Evolutionary conservation across 2,113 vertebrate genomes (phyloP), one percentile per base, ranked within the genome.

Genomic region (Melanotaenia duboulayi): DNA sequence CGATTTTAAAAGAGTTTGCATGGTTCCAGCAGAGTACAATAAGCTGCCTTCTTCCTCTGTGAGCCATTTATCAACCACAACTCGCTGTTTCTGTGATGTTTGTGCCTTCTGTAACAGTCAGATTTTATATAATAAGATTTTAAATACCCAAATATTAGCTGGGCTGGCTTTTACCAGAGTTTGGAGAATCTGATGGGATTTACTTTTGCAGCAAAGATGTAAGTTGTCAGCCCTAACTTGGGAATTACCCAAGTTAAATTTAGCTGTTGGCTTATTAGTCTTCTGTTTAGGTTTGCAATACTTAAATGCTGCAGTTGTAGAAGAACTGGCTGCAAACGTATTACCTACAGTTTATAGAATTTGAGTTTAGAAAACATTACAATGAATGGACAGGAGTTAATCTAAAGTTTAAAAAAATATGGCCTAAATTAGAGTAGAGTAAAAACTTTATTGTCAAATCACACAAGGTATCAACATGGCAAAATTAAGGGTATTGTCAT

Each of bases 31-130:
- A 24, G 44, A 23, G 13, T 13, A 63, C 25, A 56, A 71, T 25
- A 42, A 68, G 23, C 56, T 19, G 0, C 63, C 11, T 24, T 22
- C 11, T 13, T 65, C 51, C 46, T 74, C 59, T 54, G 22, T 44
- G 7, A 32, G 20, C 48, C 32, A 14, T 78, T 67, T 54, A 76
- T 75, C 72, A 68, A 61, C 50, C 66, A 62, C 20, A 50, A 73
- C 44, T 42, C 20, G 20, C 66, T 55, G 25, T 40, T 16, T 65
- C 60, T 25, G 20, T 56, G 44, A 50, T 39, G 17, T 58, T 22
- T 35, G 32, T 65, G 22, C 19, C 35, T 48, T 7, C 25, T 66
- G 52, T 6, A 11, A 74, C 78, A 44, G 9, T 73, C 55, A 63
- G 0, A 48, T 42, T 24, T 65, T 48, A 55, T 1, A 20, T 61